Base-by-base conservation (phyloP, 2,888 invertebrate species). In the Labia minor region DNA sequence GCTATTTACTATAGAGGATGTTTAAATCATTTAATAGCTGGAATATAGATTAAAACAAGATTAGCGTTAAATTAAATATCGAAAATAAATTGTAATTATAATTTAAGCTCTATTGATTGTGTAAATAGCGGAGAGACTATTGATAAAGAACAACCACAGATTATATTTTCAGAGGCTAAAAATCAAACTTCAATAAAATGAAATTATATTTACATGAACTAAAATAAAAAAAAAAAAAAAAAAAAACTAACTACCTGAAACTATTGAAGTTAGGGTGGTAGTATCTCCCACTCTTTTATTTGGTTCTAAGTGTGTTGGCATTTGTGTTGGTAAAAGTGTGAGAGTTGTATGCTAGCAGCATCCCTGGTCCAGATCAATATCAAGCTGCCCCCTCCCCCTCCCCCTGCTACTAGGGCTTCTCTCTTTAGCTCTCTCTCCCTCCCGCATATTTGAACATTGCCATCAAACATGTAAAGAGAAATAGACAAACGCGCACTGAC, bases 1-100 rank as follows among this genome's bases (percentile, higher is more conserved):
- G 14, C 2, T 49, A 49, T 49, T 49, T 49, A 49, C n/a, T n/a
- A n/a, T 49, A 8, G 16, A 4, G n/a, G 49, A 49, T 49, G 49
- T 49, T 49, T 49, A 49, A 49, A 49, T 49, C 49, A 49, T 49
- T 49, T 49, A 49, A 49, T 49, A 14, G 49, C 14, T 49, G 3
- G 49, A n/a, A n/a, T n/a, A 16, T 16, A 49, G 49, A 49, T 49
- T 49, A 49, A 16, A 49, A 2, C 2, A 14, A 49, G 49, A 49
- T 49, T 49, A 49, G 49, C 49, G 49, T 49, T 49, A 49, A 49
- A 49, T 49, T 49, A 49, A 49, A 49, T 49, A 49, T 49, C 49
- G 49, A 49, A 49, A 49, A 49, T 49, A 49, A 49, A 49, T 49
- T 49, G 49, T 49, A 49, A 49, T 49, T 49, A 49, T 49, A 49